Evolutionary conservation across 2,888 invertebrate genomes (phyloP), one percentile per base, ranked within the genome.

Genomic region (Yponomeuta cagnagella): DNA sequence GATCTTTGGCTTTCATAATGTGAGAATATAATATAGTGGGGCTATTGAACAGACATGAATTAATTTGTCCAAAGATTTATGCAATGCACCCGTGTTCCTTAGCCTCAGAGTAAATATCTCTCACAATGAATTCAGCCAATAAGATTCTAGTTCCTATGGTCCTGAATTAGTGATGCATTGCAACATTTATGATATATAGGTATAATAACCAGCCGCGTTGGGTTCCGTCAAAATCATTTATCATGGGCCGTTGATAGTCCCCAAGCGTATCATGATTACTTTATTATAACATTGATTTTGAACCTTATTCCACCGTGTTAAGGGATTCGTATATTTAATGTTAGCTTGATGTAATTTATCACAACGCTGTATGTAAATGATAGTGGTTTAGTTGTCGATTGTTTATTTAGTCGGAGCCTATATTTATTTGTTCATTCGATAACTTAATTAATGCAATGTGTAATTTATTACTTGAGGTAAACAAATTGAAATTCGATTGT

Each of bases 181-280:
- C 30, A 63, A 43, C 30, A 63, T 66, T 66, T 65, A 23, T 69
- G 43, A 43, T 52, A 37, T 52, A 69, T 43, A 43, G 43, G 43
- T 8, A 43, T 71, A 71, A 71, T 71, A 71, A 71, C 69, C 65
- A 48, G 43, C 48, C 31, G 48, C 48, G 68, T 68, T 63, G 63
- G 52, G 31, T 33, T 4, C 72, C 71, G 72, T 72, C 74, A 48
- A 63, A 64, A 70, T 64, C 72, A 73, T 73, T 74, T 70, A 72
- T 74, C 72, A 72, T 70, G 74, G 72, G 58, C 69, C 71, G 68
- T 63, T 74, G 73, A 72, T 70, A 72, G 71, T 70, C 52, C 31
- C 52, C 69, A 12, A 69, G 69, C 48, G 65, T 58, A 65, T 65
- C 65, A 31, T 33, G 33, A 31, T 31, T 65, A 33, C 65, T 23